These are phyloP conservation scores for Xestia ashworthii DNA, from an alignment of 2,888 invertebrate species.

Conservation along the genomic window DNA sequence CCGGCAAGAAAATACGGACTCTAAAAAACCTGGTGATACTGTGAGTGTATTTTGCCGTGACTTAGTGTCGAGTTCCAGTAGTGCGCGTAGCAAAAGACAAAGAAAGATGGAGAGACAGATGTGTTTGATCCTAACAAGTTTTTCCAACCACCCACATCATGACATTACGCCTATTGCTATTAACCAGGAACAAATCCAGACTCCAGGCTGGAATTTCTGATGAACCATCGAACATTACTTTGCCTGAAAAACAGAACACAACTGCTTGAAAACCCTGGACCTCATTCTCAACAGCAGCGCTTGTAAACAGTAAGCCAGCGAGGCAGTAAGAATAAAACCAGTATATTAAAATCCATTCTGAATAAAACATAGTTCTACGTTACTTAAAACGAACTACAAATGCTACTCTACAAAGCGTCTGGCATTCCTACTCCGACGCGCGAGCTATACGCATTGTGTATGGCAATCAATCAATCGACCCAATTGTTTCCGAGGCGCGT, in stretches of 20 bases:
- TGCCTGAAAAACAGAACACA: background rate
- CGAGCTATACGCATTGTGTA: constrained; percentile 52
- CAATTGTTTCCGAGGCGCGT: constrained; percentile 65
- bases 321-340: background rate
- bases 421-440: constrained; percentile 29
- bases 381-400: background rate
- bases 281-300: background rate
- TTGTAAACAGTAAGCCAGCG: background rate
- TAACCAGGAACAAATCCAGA: no score
- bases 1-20: no score
- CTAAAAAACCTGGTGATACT: no score
- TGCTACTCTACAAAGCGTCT: background rate
- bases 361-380: background rate
- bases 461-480: constrained; percentile 66
- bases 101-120: no score
- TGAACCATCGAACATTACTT: background rate
- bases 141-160: no score
- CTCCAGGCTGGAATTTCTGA: background rate
- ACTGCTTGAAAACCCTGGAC: background rate
- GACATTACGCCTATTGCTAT: no score
- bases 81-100: no score
- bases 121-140: no score
- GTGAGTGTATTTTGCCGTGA: no score
- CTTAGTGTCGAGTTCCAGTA: no score
- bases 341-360: background rate